A percentile compares a stretch with the other conserved stretches of the same genome.
Conservation (phyloP, 2,113 vertebrate genomes). For the Fulmarus glacialis region DNA sequence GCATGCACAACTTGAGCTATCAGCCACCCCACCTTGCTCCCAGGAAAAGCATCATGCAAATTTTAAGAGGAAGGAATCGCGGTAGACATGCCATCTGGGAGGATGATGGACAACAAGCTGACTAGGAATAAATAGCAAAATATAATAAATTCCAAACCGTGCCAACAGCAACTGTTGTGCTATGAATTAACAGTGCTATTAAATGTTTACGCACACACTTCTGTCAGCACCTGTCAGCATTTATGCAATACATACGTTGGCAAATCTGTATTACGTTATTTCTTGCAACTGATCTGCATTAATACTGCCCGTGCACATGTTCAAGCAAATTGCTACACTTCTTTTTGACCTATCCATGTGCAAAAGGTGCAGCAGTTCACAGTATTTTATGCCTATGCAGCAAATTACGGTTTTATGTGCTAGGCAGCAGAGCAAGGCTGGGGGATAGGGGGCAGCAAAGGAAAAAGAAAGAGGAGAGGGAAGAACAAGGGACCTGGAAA, state of each 20-base stretch:
- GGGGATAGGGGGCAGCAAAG: constrained; percentile 62
- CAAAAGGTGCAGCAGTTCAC: constrained; percentile 63
- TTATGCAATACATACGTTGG: constrained; percentile 70
- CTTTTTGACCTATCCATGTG: constrained; percentile 58
- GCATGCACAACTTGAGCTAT: constrained; percentile 14
- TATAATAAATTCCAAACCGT: constrained; percentile 63
- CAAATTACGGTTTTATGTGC: not conserved
- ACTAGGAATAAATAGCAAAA: constrained; percentile 64
- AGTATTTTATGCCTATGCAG: constrained; percentile 61
- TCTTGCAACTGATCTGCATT: constrained; percentile 67
- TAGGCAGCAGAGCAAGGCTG: not conserved
- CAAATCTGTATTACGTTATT: constrained; percentile 70
- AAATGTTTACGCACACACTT: constrained; percentile 69
- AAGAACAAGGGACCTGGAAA: not conserved
- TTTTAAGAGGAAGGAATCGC: constrained; percentile 32
- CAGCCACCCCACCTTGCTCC: not conserved
- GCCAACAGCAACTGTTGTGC: constrained; percentile 69
- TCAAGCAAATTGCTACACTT: constrained; percentile 69
- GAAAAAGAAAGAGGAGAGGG: constrained; percentile 50
- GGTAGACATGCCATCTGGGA: constrained; percentile 60
- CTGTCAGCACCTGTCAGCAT: constrained; percentile 72
- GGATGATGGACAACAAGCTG: constrained; percentile 61
- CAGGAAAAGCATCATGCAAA: constrained; percentile 38
- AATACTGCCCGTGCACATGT: constrained; percentile 59
- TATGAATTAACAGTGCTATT: constrained; percentile 71